Percentiles rank a stretch among this genome's conserved stretches.
phyloP scores from a whole-genome alignment of 2,888 invertebrate genomes.

The Carpatolechia fugitivella region DNA sequence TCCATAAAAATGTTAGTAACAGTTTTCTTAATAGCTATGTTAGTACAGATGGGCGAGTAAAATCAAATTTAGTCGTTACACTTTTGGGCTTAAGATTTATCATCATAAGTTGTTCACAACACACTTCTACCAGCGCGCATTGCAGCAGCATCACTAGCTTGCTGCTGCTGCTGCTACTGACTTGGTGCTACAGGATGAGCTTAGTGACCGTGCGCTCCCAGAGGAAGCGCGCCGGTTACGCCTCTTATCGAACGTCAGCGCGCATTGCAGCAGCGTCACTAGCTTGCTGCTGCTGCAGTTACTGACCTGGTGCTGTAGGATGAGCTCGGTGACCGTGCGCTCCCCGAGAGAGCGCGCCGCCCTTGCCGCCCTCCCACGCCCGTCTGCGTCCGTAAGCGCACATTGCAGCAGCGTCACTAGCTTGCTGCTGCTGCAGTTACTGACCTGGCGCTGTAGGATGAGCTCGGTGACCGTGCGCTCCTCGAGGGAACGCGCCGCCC shows the following conservation, averaged over 20 bases:
- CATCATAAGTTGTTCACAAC: no score
- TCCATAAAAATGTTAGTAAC: no score
- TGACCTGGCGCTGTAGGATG: constrained; percentile 90
- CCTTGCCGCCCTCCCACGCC: constrained; percentile 86
- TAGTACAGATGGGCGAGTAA: no score
- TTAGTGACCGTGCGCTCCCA: constrained; percentile 97
- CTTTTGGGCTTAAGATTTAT: no score
- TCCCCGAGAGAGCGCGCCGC: constrained; percentile 96
- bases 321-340: constrained; percentile 94
- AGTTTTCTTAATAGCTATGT: no score
- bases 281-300: background rate
- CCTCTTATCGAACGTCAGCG: constrained; percentile 86
- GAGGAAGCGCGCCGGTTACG: constrained; percentile 92
- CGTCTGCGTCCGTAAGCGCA: constrained; percentile 85
- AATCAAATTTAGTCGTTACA: no score
- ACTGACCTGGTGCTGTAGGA: constrained; percentile 89
- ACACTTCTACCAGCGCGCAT: no score
- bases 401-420: background rate
- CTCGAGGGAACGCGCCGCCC: constrained; percentile 94
- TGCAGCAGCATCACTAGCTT: background rate
- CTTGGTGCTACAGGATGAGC: constrained; percentile 93
- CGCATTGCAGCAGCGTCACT: constrained; percentile 91
- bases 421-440: background rate
- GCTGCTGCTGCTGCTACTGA: constrained; percentile 22
- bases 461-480: constrained; percentile 97